These are phyloP conservation scores for Nothocercus julius DNA, from an alignment of 2,113 vertebrate genomes.

Conservation along the genomic window DNA sequence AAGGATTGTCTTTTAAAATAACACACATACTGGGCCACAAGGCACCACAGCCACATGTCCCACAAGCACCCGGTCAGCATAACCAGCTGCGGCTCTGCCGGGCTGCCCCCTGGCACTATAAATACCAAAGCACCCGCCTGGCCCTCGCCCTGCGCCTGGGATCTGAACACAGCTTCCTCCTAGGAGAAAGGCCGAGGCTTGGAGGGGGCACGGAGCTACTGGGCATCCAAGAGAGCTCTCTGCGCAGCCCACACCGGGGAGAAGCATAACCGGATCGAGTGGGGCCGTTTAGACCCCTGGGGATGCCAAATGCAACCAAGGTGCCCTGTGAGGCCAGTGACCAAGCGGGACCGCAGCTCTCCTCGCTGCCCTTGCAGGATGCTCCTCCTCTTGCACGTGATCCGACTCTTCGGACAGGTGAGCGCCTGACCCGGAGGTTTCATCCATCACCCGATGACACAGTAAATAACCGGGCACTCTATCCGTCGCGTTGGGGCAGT, in stretches of 20 bases:
- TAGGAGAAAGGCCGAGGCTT: neutral
- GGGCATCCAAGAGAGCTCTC: neutral
- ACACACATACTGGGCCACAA: neutral
- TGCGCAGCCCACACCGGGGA: neutral
- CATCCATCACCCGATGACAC: neutral
- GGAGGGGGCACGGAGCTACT: neutral
- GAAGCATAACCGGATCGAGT: neutral
- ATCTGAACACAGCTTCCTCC: neutral
- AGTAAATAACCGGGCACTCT: constrained; percentile 59
- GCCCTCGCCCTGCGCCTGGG: neutral
- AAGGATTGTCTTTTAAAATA: constrained; percentile 53
- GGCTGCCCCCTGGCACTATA: neutral
- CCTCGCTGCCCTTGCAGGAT: neutral
- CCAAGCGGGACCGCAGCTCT: neutral
- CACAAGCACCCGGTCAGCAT: neutral
- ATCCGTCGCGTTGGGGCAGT: constrained; percentile 34
- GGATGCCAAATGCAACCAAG: neutral
- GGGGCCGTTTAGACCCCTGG: neutral
- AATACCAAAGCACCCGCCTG: neutral
- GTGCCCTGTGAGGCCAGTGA: neutral
- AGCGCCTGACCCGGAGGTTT: neutral
- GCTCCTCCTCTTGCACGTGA: neutral
- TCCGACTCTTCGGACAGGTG: neutral
- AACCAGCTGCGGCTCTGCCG: neutral
- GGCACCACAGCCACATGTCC: constrained; percentile 6